Evolutionary conservation across 1,140 invertebrate genomes (phyloP).

Genomic region (Drosophila funebris): DNA sequence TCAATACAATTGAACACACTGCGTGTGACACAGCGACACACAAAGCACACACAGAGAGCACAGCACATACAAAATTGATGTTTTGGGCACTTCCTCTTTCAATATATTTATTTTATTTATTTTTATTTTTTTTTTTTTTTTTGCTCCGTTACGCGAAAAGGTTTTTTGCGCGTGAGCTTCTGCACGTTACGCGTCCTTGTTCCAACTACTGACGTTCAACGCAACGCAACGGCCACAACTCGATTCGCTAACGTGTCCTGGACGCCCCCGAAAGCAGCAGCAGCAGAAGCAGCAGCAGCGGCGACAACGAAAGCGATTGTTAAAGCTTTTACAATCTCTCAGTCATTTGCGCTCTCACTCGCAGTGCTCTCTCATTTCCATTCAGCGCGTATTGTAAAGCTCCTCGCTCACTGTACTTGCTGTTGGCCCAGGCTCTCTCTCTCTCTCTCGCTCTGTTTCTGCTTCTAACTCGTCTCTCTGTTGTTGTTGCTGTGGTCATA

Average conservation of each 20-base stretch:
- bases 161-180: conserved; percentile 58
- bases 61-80: conserved; percentile 18
- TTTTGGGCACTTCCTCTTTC: conserved; percentile 22
- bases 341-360: conserved; percentile 10
- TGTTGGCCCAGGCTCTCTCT: conserved; percentile 43
- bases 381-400: conserved; percentile 25
- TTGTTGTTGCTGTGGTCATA: conserved; percentile 15
- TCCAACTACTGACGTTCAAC: conserved; percentile 76
- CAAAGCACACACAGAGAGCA: conserved; percentile 6
- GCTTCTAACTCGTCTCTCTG: not conserved
- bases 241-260: conserved; percentile 60
- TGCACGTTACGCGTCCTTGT: conserved; percentile 80
- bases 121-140: conserved; percentile 9
- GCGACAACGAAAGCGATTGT: not conserved
- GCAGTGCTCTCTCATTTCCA: conserved; percentile 27
- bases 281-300: conserved; percentile 6
- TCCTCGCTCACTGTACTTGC: conserved; percentile 28
- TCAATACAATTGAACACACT: conserved; percentile 22
- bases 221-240: conserved; percentile 63
- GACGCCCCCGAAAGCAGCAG: conserved; percentile 64
- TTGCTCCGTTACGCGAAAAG: conserved; percentile 29
- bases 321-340: conserved; percentile 46
- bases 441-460: conserved; percentile 12
- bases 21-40: not conserved
- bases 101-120: not conserved